Evolutionary conservation across 1,140 invertebrate genomes (phyloP).

Genomic region (Antheraea mylitta): DNA sequence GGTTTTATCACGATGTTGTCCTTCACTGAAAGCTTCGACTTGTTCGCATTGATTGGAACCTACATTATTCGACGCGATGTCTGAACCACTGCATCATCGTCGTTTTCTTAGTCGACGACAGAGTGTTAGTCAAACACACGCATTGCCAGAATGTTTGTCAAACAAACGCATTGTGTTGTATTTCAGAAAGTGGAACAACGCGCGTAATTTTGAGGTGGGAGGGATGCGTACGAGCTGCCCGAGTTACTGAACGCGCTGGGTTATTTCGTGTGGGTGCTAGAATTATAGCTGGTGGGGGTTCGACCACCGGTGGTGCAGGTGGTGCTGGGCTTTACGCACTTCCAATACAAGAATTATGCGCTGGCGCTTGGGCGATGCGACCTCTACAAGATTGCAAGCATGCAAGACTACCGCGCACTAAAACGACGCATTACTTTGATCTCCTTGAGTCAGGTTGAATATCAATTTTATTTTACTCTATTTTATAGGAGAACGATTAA

Average conservation of each 20-base stretch:
- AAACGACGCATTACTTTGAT: slow-evolving; percentile 69
- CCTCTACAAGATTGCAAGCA: slow-evolving; percentile 72
- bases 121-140: too few species aligned
- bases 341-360: slow-evolving; percentile 53
- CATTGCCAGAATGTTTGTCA: too few species aligned
- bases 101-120: neutral
- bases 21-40: too few species aligned
- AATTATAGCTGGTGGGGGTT: slow-evolving; percentile 44
- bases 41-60: too few species aligned
- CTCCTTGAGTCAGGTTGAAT: slow-evolving; percentile 58
- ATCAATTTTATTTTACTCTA: neutral
- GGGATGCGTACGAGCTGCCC: slow-evolving; percentile 58
- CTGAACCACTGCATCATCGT: too few species aligned
- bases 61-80: too few species aligned
- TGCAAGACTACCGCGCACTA: slow-evolving; percentile 60
- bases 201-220: slow-evolving; percentile 65
- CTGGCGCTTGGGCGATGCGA: slow-evolving; percentile 70
- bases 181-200: slow-evolving; percentile 65
- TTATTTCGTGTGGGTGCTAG: slow-evolving; percentile 62
- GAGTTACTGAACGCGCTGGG: slow-evolving; percentile 60
- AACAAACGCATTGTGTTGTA: too few species aligned
- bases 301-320: slow-evolving; percentile 56
- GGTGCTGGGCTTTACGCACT: slow-evolving; percentile 68
- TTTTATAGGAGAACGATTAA: neutral
- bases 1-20: too few species aligned